These are phyloP conservation scores for Drosophila kanapiae DNA, from an alignment of 1,140 invertebrate species.

Conservation along the genomic window DNA sequence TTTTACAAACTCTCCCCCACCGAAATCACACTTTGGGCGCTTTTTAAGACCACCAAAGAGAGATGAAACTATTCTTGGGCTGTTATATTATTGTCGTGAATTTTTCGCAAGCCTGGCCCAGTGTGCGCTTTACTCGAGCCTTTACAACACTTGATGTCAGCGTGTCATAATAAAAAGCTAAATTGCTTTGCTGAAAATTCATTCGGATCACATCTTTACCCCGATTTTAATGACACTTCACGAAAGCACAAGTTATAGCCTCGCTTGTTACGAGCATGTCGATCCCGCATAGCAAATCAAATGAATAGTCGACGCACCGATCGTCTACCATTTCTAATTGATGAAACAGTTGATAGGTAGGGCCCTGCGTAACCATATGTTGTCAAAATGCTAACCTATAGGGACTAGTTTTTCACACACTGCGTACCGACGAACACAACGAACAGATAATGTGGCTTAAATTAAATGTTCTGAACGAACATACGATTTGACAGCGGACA, in stretches of 20 bases:
- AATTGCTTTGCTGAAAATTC: background rate
- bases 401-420: no score
- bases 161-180: background rate
- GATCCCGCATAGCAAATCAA: background rate
- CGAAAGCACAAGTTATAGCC: background rate
- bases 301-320: no score
- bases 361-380: no score
- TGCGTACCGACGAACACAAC: no score
- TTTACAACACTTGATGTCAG: background rate
- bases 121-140: background rate
- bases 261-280: background rate
- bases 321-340: no score
- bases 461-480: no score
- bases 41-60: background rate
- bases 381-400: no score
- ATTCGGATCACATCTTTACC: background rate
- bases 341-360: no score
- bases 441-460: no score
- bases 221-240: background rate
- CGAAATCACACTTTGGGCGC: background rate
- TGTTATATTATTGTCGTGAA: background rate
- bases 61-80: background rate
- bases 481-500: no score
- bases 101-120: background rate
- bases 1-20: background rate